A percentile compares a stretch with the other conserved stretches of the same genome.
phyloP scores from a whole-genome alignment of 2,797 vertebrate genomes.

The Notolepis coatsorum region DNA sequence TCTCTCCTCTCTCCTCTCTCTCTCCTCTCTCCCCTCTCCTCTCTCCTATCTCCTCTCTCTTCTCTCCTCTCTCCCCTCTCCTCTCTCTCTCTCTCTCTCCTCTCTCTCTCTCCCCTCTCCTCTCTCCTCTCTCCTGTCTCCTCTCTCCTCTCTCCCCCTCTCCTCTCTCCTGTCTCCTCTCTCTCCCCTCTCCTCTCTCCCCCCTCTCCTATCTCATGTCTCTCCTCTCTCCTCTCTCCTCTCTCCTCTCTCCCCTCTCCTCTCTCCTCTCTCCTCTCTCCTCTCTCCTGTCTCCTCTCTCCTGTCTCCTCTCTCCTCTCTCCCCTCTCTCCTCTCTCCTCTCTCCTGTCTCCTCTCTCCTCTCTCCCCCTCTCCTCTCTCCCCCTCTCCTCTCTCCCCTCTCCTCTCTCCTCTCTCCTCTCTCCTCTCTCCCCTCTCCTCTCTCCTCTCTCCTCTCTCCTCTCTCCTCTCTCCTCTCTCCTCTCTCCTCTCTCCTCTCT shows the following conservation, averaged over 20 bases:
- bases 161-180: constrained; percentile 2
- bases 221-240: not conserved
- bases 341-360: not conserved
- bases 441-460: not conserved
- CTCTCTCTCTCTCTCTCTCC: not conserved
- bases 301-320: not conserved
- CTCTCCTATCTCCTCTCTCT: constrained; percentile 20
- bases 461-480: not conserved
- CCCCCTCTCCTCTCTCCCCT: not conserved
- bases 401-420: not conserved
- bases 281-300: too few relatives aligned
- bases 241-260: not conserved
- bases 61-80: constrained; percentile 42
- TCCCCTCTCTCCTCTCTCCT: not conserved
- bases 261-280: not conserved
- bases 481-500: not conserved
- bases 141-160: constrained; percentile 1
- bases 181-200: constrained; percentile 13
- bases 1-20: not conserved
- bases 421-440: not conserved
- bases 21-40: not conserved
- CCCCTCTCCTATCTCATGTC: constrained; percentile 19
- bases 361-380: not conserved
- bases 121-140: too few relatives aligned
- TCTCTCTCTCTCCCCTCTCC: not conserved